Percentiles rank a stretch among this genome's conserved stretches.
Conservation (phyloP, 2,888 invertebrate genomes). For the Dichetophora obliterata region DNA sequence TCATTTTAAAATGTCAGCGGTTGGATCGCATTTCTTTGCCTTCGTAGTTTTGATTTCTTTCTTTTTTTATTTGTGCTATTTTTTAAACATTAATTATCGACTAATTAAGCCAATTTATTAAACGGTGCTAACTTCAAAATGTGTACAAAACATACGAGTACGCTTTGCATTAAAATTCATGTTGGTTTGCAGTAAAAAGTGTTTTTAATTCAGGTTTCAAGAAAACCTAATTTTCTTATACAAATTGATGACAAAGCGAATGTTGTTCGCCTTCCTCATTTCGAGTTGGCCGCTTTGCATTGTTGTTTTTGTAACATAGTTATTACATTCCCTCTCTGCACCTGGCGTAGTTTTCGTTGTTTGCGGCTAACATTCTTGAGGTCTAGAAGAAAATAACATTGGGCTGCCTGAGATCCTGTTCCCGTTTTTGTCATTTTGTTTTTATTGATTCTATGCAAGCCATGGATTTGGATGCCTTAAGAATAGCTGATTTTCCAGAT, state of each 20-base stretch:
- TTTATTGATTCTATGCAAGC: background rate
- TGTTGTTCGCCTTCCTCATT: constrained; percentile 16
- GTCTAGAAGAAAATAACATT: background rate
- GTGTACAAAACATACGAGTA: constrained; percentile 1
- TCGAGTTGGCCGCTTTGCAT: background rate
- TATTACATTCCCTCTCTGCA: constrained; percentile 4
- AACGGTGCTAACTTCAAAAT: background rate
- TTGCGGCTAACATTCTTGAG: background rate
- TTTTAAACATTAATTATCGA: background rate
- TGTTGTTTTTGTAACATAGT: constrained; percentile 14
- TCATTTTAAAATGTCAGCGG: constrained; percentile 35
- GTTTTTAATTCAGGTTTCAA: background rate
- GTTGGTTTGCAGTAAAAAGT: background rate
- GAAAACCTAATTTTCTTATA: background rate
- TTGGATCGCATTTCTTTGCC: constrained; percentile 17
- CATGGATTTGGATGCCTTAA: constrained; percentile 56
- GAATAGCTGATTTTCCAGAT: constrained; percentile 68
- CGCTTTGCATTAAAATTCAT: constrained; percentile 1
- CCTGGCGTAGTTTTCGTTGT: constrained; percentile 6
- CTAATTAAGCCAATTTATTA: constrained; percentile 1
- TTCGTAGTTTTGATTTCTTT: background rate
- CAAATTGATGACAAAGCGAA: constrained; percentile 12
- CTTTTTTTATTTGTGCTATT: background rate
- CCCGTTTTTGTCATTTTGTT: background rate
- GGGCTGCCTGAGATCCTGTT: background rate